phyloP scores from a whole-genome alignment of 1,140 invertebrate species.

The Drosophila santomea region DNA sequence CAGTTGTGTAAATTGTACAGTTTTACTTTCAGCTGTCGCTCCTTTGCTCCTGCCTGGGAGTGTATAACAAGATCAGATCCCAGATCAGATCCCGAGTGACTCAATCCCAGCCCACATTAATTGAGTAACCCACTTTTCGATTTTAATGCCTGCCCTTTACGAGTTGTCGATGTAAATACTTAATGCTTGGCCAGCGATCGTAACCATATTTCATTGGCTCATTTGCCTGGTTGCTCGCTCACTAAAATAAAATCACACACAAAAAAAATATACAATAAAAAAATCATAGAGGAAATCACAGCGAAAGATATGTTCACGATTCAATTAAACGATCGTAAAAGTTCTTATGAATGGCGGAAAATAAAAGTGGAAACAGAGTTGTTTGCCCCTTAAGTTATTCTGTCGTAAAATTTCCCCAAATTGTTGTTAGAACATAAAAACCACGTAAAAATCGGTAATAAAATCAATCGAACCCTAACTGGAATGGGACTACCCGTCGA shows the following conservation, averaged over 20 bases:
- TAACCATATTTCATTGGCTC: slow-evolving; percentile 66
- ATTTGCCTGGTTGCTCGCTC: slow-evolving; percentile 59
- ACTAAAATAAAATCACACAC: slow-evolving; percentile 19
- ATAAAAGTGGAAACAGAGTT: slow-evolving; percentile 43
- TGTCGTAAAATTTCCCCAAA: slow-evolving; percentile 65
- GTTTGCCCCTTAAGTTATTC: slow-evolving; percentile 37
- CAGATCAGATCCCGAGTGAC: slow-evolving; percentile 32
- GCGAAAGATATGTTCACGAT: slow-evolving; percentile 70
- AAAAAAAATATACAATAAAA: slow-evolving; percentile 2
- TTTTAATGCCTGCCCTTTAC: slow-evolving; percentile 43
- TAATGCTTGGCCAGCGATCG: slow-evolving; percentile 38
- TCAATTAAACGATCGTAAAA: slow-evolving; percentile 80
- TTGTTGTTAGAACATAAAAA: slow-evolving; percentile 83
- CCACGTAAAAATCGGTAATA: slow-evolving; percentile 77
- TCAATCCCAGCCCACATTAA: slow-evolving; percentile 56
- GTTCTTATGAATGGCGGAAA: slow-evolving; percentile 42
- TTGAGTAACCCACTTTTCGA: slow-evolving; percentile 7
- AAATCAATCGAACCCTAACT: slow-evolving; percentile 65
- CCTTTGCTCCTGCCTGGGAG: slow-evolving; percentile 17
- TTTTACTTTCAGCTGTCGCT: slow-evolving; percentile 76
- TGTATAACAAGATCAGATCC: slow-evolving; percentile 19
- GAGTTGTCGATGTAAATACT: slow-evolving; percentile 59
- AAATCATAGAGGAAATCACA: slow-evolving; percentile 30
- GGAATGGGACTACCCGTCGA: slow-evolving; percentile 11
- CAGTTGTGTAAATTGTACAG: slow-evolving; percentile 77